A percentile compares a stretch with the other conserved stretches of the same genome.
phyloP scores from a whole-genome alignment of 2,113 vertebrate genomes.

The Zingel zingel region DNA sequence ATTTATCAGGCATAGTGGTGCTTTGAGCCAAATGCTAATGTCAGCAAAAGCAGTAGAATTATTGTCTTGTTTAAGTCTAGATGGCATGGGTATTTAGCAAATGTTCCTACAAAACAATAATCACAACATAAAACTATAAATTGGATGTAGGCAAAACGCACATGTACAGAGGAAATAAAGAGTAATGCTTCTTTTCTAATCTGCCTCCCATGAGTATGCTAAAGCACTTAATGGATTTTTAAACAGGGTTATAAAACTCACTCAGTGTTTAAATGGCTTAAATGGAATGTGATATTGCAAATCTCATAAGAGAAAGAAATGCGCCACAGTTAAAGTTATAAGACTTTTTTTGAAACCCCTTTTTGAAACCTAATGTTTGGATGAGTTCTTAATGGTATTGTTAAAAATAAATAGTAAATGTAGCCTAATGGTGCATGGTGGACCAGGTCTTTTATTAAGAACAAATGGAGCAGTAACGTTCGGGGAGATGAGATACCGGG shows the following conservation, averaged over 20 bases:
- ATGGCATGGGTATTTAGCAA: constrained; percentile 4
- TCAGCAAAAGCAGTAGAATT: not conserved
- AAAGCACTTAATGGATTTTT: constrained; percentile 71
- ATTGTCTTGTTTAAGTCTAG: not conserved
- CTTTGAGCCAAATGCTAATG: not conserved
- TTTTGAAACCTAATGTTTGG: constrained; percentile 28
- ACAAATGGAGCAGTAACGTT: constrained; percentile 69
- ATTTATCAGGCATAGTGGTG: not conserved
- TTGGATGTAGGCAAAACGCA: not conserved
- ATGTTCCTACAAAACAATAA: constrained; percentile 16
- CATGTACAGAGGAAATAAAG: constrained; percentile 16
- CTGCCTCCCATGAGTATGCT: constrained; percentile 44
- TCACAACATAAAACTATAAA: constrained; percentile 10
- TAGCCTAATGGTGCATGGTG: constrained; percentile 40
- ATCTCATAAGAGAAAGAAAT: constrained; percentile 45
- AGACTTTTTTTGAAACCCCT: constrained; percentile 9
- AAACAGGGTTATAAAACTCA: constrained; percentile 64
- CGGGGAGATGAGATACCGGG: constrained; percentile 62
- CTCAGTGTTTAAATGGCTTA: constrained; percentile 54
- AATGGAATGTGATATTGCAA: constrained; percentile 56
- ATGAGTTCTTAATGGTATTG: constrained; percentile 60
- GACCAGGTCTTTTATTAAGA: constrained; percentile 66
- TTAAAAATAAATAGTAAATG: constrained; percentile 61
- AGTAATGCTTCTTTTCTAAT: constrained; percentile 20
- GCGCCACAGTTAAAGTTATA: not conserved